phyloP scores from a whole-genome alignment of 2,113 vertebrate genomes.

The Heliornis fulica region DNA sequence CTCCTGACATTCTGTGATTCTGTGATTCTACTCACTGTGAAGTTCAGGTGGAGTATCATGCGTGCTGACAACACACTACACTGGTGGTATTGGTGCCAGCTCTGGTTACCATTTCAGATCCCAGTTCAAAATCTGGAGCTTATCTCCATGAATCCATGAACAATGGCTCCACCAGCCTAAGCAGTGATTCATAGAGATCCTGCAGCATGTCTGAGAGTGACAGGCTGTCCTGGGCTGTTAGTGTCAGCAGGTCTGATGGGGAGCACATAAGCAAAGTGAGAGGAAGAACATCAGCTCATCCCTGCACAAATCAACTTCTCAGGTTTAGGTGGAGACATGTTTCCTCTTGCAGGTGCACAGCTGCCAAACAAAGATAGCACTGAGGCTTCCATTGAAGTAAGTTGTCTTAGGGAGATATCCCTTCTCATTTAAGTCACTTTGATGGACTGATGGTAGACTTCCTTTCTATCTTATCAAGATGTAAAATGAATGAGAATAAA shows the following conservation, averaged over 20 bases:
- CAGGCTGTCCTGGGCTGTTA: not conserved
- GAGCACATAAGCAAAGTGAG: not conserved
- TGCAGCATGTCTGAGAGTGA: not conserved
- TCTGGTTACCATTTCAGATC: not conserved
- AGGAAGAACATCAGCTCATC: not conserved
- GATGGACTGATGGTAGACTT: not conserved
- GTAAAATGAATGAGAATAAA: not conserved
- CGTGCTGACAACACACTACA: rapidly evolving
- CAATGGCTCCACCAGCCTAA: not conserved
- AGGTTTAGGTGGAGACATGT: not conserved
- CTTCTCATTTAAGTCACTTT: not conserved
- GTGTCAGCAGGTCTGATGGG: not conserved
- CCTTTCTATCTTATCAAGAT: not conserved
- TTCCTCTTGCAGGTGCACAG: not conserved
- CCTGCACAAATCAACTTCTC: not conserved
- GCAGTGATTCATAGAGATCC: not conserved
- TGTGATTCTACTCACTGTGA: not conserved
- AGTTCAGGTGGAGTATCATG: not conserved
- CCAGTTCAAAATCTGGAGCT: not conserved
- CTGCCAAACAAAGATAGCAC: not conserved
- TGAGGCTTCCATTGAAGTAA: not conserved
- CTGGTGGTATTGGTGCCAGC: not conserved
- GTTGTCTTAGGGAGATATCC: not conserved
- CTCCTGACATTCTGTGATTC: too few relatives aligned
- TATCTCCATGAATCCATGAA: not conserved